Evolutionary conservation across 2,797 vertebrate genomes (phyloP).

Genomic region (Basileuterus tristriatus): DNA sequence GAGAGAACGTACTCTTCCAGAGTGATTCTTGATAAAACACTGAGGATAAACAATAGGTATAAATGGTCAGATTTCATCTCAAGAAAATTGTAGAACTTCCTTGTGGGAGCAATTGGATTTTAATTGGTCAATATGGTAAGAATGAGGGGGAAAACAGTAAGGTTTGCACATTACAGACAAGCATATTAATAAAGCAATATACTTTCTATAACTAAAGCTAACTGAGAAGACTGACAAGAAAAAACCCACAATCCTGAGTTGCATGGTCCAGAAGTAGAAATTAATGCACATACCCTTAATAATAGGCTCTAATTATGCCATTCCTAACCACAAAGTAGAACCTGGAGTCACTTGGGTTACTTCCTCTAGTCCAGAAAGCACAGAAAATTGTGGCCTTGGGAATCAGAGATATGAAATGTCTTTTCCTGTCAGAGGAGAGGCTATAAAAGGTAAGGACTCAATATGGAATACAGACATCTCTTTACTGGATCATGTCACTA

Average conservation of each 20-base stretch:
- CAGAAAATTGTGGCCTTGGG: neutral
- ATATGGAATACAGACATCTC: neutral
- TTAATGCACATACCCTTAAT: neutral
- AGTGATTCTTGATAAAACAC: neutral
- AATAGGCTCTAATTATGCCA: neutral
- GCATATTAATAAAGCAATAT: neutral
- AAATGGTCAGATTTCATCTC: neutral
- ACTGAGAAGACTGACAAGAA: neutral
- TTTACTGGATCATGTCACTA: neutral
- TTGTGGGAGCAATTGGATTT: neutral
- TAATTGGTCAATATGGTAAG: neutral
- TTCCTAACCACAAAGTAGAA: neutral
- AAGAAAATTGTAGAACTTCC: neutral
- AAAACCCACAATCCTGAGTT: neutral
- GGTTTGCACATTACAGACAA: neutral
- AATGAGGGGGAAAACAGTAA: neutral
- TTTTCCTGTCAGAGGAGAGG: neutral
- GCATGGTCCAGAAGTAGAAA: neutral
- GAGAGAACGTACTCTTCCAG: neutral
- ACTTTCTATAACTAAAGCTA: neutral
- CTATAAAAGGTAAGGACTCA: neutral
- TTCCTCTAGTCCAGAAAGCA: neutral
- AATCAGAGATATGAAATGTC: neutral
- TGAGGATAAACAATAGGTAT: neutral
- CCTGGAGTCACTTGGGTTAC: neutral